Evolutionary conservation across 2,113 vertebrate species (phyloP), one percentile per base, ranked within the genome.

Genomic region (Leuciscus idus): DNA sequence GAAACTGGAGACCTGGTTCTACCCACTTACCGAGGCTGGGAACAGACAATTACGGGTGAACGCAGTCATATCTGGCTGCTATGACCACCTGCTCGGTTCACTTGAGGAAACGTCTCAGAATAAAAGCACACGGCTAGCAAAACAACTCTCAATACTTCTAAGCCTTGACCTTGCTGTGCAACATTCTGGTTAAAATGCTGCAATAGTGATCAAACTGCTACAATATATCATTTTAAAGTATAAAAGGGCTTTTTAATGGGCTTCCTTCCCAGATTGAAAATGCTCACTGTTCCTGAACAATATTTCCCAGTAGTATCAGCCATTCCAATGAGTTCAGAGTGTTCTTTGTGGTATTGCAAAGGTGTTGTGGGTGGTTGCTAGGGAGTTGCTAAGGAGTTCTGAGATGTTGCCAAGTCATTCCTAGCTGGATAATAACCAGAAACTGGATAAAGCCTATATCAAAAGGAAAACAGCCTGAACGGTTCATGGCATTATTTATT

Each of bases 21-120:
- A 59, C 64, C 62, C 61, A 28, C 46, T 81, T 62, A 75, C 68
- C 0, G 39, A 84, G 82, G 68, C 82, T 70, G 77, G 83, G 76
- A 78, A 75, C 55, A 72, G 83, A 81, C 85, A 82, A 86, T 81
- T 75, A 81, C 39, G 36, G 66, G 66, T 86, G 70, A 86, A 70
- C 50, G 46, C 64, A 81, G 55, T 62, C 55, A 76, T 86, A 75
- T 86, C 82, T 73, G 68, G 33, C 82, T 73, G 68, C 82, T 73
- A 57, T 84, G 68, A 84, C 66, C 82, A 84, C 68, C 82, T 72
- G 68, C 82, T 73, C 26, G 39, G 82, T 73, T 84, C 82, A 84
- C 68, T 70, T 73, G 48, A 73, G 68, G 81, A 7, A 73, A 83
- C 48, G 17, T 55, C 64, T 68, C 13, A 17, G 43, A 30, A 62